Conservation (phyloP, 2,888 invertebrate species). For the Malthinus seriepunctatus region DNA sequence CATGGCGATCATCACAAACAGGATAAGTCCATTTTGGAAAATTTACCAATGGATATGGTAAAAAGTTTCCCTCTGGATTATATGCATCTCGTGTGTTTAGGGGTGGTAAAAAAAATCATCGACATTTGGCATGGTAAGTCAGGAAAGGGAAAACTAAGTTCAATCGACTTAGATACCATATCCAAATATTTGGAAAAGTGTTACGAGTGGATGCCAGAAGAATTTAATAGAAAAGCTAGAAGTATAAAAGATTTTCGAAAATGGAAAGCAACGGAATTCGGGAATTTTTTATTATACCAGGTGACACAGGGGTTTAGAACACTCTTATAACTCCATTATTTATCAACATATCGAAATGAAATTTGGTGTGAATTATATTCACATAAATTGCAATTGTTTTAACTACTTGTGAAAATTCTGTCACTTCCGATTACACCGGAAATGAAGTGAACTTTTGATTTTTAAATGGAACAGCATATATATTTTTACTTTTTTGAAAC, state of each 20-base stretch:
- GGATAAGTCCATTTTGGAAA: background rate
- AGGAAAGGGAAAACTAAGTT: background rate
- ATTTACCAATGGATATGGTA: background rate
- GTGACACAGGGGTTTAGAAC: too few species aligned
- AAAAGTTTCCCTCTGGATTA: background rate
- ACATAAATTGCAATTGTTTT: too few species aligned
- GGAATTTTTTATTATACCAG: background rate
- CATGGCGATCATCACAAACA: background rate
- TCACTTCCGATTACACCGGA: too few species aligned
- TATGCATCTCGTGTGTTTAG: background rate
- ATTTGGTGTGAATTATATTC: too few species aligned
- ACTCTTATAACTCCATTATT: too few species aligned
- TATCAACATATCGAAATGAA: too few species aligned
- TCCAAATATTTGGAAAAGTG: too few species aligned
- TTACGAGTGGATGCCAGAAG: constrained; percentile 2
- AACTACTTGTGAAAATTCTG: too few species aligned
- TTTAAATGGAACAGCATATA: too few species aligned
- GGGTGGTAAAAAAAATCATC: constrained; percentile 1
- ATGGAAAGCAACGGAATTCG: constrained; percentile 2
- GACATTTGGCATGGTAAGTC: constrained; percentile 3
- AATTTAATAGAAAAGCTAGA: constrained; percentile 1
- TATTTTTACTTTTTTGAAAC: too few species aligned
- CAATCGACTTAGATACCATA: background rate
- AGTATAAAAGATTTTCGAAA: background rate
- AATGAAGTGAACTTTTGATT: too few species aligned